Percentiles rank a stretch among this genome's conserved stretches.
Evolutionary conservation across 2,888 invertebrate species (phyloP).

Genomic region (Mimas tiliae): DNA sequence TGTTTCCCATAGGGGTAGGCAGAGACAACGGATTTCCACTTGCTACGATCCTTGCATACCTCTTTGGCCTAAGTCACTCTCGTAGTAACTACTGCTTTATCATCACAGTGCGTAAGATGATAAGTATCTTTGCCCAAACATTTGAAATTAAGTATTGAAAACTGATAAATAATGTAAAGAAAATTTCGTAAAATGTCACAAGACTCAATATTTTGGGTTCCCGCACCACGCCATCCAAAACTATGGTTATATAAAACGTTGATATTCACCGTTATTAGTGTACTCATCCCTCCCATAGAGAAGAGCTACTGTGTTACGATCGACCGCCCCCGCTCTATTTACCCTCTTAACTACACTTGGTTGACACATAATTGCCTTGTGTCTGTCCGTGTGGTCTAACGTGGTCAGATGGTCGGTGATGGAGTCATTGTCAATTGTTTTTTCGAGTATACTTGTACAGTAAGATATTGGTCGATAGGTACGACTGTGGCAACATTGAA

Average conservation of each 20-base stretch:
- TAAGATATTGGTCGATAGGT: neutral
- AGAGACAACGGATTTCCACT: too few species aligned
- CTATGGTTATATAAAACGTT: slow-evolving; percentile 4
- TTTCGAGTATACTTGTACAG: slow-evolving; percentile 6
- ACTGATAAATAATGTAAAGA: neutral
- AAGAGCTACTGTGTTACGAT: slow-evolving; percentile 66
- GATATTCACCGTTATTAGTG: slow-evolving; percentile 25
- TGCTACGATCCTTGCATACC: too few species aligned
- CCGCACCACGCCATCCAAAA: neutral
- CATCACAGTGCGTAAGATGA: too few species aligned
- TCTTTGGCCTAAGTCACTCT: too few species aligned
- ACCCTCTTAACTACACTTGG: slow-evolving; percentile 60
- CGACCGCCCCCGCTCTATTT: slow-evolving; percentile 63
- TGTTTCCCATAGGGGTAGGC: too few species aligned
- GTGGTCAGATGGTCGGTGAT: slow-evolving; percentile 5
- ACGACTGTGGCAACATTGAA: too few species aligned
- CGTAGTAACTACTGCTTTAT: too few species aligned
- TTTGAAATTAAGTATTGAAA: neutral
- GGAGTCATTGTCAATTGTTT: slow-evolving; percentile 14
- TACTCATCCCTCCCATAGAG: slow-evolving; percentile 48
- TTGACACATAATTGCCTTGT: slow-evolving; percentile 73
- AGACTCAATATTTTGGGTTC: slow-evolving; percentile 18
- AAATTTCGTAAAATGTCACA: neutral
- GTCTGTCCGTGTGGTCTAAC: slow-evolving; percentile 54
- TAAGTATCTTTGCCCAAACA: too few species aligned